phyloP scores from a whole-genome alignment of 2,888 invertebrate species.

The Spicauda simplicius region DNA sequence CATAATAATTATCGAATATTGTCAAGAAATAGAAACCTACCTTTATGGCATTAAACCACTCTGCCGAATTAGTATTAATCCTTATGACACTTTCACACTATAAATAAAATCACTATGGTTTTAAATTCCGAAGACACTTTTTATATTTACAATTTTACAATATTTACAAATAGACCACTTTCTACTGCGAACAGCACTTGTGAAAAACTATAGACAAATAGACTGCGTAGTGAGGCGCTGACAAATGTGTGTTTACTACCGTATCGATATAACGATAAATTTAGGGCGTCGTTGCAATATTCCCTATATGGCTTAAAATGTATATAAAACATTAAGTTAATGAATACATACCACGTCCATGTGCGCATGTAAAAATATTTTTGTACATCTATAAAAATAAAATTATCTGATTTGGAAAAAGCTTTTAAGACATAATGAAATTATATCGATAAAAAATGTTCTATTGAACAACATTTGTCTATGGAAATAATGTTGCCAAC shows the following conservation, averaged over 20 bases:
- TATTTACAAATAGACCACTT: conserved; percentile 79
- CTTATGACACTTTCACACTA: conserved; percentile 64
- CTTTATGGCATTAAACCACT: conserved; percentile 52
- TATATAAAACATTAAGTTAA: too few relatives aligned
- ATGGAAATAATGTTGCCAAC: conserved; percentile 42
- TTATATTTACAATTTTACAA: conserved; percentile 67
- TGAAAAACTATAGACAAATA: conserved; percentile 60
- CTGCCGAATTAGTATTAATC: conserved; percentile 47
- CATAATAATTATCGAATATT: conserved; percentile 22
- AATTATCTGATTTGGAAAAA: not conserved
- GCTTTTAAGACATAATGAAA: not conserved
- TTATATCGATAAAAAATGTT: conserved; percentile 26
- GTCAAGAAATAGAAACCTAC: conserved; percentile 54
- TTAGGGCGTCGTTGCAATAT: too few relatives aligned
- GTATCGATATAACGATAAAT: conserved; percentile 5
- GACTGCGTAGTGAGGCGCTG: not conserved
- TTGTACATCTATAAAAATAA: too few relatives aligned
- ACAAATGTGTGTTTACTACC: not conserved
- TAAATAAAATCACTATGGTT: conserved; percentile 44
- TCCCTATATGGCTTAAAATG: too few relatives aligned
- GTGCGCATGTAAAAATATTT: too few relatives aligned
- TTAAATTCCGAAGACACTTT: conserved; percentile 49
- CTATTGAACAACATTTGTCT: conserved; percentile 41
- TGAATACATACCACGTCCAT: too few relatives aligned
- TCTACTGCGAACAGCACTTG: conserved; percentile 62